Evolutionary conservation across 2,888 invertebrate species (phyloP), one percentile per base, ranked within the genome.

Genomic region (Linyphia triangularis): DNA sequence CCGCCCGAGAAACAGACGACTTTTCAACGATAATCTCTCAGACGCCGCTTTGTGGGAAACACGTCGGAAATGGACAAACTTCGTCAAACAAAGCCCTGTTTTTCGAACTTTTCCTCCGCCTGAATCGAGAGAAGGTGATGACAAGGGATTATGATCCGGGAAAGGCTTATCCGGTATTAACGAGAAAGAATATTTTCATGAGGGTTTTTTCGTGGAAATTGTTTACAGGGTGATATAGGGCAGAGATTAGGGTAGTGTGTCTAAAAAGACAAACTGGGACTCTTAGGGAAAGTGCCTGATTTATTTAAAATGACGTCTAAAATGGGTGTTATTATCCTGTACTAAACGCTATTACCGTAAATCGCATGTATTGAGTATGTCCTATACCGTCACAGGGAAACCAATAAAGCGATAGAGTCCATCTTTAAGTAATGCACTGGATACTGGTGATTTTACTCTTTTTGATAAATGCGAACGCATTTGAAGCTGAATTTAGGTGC

Each of bases 41-140:
- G 77, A 77, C 59, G 37, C 26, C 37, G 22, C 19, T 33, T 51
- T 51, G 57, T 37, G 43, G 43, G 43, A 16, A n/a, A 16, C 16
- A n/a, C 75, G 59, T 67, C 73, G 69, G 51, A 83, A 73, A 83
- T 83, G 63, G 73, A 73, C 75, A 77, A 84, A 69, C 84, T 77
- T 84, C 67, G 77, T 84, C 83, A 73, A 73, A 65, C 83, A 83
- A 73, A 73, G 83, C 65, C 65, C 33, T 51, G 30, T 59, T 26
- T 51, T 51, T 7, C n/a, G 13, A 43, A 30, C 59, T 73, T 33
- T 16, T n/a, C 33, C 59, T 83, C 10, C 63, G 43, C 78, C 26
- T 24, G 61, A 33, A 81, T 59, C 81, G n/a, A 3, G 70, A 61
- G 72, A 30, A 26, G 9, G 40, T 30, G 61, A 40, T 82, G 82